A percentile compares a stretch with the other conserved stretches of the same genome.
Conservation (phyloP, 2,113 vertebrate species). For the Bubo scandiacus region DNA sequence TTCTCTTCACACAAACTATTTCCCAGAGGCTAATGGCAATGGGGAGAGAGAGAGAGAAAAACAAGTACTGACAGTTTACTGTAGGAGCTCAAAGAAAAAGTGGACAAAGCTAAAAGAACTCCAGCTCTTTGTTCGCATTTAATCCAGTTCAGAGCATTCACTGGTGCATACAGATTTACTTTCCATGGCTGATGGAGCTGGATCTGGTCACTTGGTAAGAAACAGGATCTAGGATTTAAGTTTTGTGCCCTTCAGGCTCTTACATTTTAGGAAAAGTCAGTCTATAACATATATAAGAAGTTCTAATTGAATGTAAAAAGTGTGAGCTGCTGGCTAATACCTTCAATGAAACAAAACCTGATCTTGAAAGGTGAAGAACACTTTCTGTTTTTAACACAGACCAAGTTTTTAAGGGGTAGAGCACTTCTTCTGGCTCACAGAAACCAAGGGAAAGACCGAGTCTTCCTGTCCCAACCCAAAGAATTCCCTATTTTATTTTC, state of each 20-base stretch:
- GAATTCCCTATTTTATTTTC: background rate
- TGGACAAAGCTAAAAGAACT: slow-evolving; percentile 57
- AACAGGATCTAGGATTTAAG: background rate
- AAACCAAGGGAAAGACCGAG: background rate
- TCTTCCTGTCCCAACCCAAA: background rate
- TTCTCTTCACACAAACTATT: slow-evolving; percentile 37
- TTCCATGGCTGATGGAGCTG: background rate
- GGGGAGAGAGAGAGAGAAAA: background rate
- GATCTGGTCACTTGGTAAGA: background rate
- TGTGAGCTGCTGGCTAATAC: background rate
- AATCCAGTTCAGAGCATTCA: slow-evolving; percentile 34
- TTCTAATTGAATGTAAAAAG: background rate
- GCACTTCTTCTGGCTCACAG: fast-evolving
- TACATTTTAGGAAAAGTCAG: background rate
- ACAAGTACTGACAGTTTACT: slow-evolving; percentile 58
- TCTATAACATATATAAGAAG: background rate
- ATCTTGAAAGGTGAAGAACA: background rate
- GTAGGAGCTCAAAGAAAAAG: slow-evolving; percentile 38
- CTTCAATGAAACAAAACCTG: background rate
- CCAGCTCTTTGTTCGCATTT: slow-evolving; percentile 24
- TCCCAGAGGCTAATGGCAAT: slow-evolving; percentile 53
- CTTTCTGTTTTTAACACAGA: background rate
- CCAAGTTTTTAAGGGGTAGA: background rate
- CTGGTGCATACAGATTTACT: slow-evolving; percentile 28
- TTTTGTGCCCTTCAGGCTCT: background rate